These are phyloP conservation scores for Neodiprion pinetum DNA, from an alignment of 1,140 invertebrate species.

Conservation along the genomic window DNA sequence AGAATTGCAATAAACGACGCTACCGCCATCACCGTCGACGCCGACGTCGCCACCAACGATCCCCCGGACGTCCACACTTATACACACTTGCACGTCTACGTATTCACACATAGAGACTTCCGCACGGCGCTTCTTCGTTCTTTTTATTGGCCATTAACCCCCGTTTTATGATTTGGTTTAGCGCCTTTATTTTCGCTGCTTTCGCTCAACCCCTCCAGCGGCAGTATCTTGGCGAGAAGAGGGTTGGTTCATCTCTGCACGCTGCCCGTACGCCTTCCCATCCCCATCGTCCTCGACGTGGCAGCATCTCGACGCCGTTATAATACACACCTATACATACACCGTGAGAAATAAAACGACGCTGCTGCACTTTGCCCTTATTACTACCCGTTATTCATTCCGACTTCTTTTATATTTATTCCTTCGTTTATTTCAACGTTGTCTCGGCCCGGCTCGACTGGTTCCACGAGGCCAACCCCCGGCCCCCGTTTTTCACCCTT, in stretches of 20 bases:
- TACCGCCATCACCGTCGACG: conserved; percentile 4
- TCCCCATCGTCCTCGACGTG: not conserved
- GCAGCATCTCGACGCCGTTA: not conserved
- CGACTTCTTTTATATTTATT: conserved; percentile 2
- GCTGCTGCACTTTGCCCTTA: conserved; percentile 1
- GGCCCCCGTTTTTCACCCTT: not conserved
- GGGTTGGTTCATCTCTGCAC: conserved; percentile 3
- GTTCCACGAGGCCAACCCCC: not conserved
- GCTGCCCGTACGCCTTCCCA: not conserved
- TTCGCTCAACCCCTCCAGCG: not conserved
- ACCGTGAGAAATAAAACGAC: not conserved
- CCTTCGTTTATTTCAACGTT: conserved; percentile 4
- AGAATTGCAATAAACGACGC: not conserved
- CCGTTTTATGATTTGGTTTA: conserved; percentile 7
- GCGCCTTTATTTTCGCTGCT: conserved; percentile 5
- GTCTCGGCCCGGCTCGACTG: not conserved
- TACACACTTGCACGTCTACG: no score
- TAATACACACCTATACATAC: not conserved
- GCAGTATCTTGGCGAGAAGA: not conserved
- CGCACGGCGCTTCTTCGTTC: not conserved
- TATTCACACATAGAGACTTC: not conserved
- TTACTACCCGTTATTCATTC: conserved; percentile 2
- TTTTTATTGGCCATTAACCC: conserved; percentile 4
- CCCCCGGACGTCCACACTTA: not conserved
- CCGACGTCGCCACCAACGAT: not conserved